phyloP scores from a whole-genome alignment of 2,888 invertebrate species.

The Dicroscelio sp. region DNA sequence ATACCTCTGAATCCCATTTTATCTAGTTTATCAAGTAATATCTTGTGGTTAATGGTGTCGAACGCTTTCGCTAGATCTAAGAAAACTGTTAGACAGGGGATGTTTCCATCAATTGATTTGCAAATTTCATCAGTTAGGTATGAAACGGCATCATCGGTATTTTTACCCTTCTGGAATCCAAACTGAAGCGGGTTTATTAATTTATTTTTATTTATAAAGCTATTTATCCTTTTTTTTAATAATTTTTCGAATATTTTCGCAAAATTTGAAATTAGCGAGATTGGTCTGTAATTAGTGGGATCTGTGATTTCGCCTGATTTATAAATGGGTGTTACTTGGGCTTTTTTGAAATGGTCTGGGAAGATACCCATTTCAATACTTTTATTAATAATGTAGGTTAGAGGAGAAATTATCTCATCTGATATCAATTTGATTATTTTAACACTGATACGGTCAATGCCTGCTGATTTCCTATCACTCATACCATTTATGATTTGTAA shows the following conservation, averaged over 20 bases:
- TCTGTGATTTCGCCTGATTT: neutral
- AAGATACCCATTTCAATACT: neutral
- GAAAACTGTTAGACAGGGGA: neutral
- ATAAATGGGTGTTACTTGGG: neutral
- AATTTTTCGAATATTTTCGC: constrained; percentile 7
- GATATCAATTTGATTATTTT: neutral
- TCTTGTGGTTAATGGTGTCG: constrained; percentile 22
- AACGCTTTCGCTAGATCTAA: constrained; percentile 36
- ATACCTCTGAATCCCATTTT: neutral
- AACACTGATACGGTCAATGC: neutral
- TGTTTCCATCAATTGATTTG: neutral
- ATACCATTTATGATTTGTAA: no score
- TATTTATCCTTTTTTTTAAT: neutral
- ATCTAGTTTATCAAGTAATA: constrained; percentile 15
- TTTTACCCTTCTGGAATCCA: constrained; percentile 1
- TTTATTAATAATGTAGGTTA: neutral
- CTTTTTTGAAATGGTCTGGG: constrained; percentile 18
- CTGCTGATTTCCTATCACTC: no score
- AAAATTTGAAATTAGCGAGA: constrained; percentile 13
- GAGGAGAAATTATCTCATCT: neutral
- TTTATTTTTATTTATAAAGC: neutral
- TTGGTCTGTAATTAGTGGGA: neutral
- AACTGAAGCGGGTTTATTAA: neutral
- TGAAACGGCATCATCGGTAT: neutral
- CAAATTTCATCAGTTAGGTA: neutral